Conservation (phyloP, 2,797 vertebrate genomes). For the Lagodon rhomboides region DNA sequence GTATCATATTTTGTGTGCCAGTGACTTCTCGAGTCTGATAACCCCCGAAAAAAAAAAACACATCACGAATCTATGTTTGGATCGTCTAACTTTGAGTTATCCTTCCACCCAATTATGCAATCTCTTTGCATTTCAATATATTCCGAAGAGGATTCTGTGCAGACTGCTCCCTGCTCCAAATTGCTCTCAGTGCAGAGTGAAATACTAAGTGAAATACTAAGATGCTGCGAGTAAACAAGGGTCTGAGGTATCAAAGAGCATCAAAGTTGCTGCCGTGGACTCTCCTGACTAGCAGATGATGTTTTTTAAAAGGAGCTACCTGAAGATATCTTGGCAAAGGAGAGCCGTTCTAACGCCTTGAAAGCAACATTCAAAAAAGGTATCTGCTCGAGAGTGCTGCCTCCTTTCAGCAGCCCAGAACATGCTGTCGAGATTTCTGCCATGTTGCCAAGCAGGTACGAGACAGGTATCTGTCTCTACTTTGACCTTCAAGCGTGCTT, state of each 20-base stretch:
- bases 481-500: conserved; percentile 46
- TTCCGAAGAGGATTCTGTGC: conserved; percentile 48
- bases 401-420: not conserved
- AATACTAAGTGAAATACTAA: conserved; percentile 34
- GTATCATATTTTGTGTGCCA: conserved; percentile 26
- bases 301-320: not conserved
- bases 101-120: conserved; percentile 61
- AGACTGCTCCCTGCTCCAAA: conserved; percentile 55
- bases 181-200: conserved; percentile 45
- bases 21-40: conserved; percentile 21
- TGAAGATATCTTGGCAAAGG: conserved; percentile 2
- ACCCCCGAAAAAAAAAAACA: conserved; percentile 23
- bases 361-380: not conserved
- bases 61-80: conserved; percentile 49
- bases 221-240: conserved; percentile 61
- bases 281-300: conserved; percentile 21
- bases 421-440: not conserved
- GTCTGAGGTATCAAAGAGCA: conserved; percentile 52
- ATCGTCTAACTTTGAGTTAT: conserved; percentile 53
- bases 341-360: not conserved
- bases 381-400: not conserved
- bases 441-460: too few species aligned
- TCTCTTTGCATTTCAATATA: conserved; percentile 68
- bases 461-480: conserved; percentile 1
- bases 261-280: conserved; percentile 39